Conservation (phyloP, 2,888 invertebrate species). For the Dorcus hopei region DNA sequence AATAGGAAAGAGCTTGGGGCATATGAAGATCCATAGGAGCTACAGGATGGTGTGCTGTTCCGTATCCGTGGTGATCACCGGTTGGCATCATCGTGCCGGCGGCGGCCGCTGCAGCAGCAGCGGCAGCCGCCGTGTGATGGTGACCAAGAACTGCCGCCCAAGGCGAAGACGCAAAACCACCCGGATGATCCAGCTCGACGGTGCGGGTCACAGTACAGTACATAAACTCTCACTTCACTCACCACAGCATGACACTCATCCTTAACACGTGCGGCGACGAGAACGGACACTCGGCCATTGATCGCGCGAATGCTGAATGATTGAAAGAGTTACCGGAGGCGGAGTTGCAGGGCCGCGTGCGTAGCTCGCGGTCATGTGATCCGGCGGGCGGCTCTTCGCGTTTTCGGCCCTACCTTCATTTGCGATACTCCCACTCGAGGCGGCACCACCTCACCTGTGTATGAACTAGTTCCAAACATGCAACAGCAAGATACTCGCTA, state of each 20-base stretch:
- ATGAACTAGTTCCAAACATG: neutral
- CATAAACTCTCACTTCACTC: constrained; percentile 35
- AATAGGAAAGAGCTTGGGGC: constrained; percentile 87
- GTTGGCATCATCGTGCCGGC: constrained; percentile 51
- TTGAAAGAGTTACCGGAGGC: constrained; percentile 48
- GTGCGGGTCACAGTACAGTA: constrained; percentile 43
- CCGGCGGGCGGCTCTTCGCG: constrained; percentile 35
- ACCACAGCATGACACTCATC: constrained; percentile 27
- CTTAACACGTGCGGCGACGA: constrained; percentile 57
- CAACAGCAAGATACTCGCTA: too few species aligned
- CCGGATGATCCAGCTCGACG: constrained; percentile 71
- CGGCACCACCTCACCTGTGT: constrained; percentile 28
- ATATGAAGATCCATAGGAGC: constrained; percentile 88
- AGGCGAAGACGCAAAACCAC: constrained; percentile 68
- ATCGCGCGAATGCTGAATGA: constrained; percentile 50
- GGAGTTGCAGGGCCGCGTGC: constrained; percentile 51
- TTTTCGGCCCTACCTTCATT: constrained; percentile 35
- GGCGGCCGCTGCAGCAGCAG: constrained; percentile 47
- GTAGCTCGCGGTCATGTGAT: constrained; percentile 54
- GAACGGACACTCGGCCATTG: constrained; percentile 67
- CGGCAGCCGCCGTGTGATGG: constrained; percentile 53
- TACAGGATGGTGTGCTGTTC: constrained; percentile 54
- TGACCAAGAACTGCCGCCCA: constrained; percentile 73
- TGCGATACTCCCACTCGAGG: constrained; percentile 42
- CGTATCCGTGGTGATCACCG: constrained; percentile 55